phyloP scores from a whole-genome alignment of 1,140 invertebrate genomes.

The Mactra quadrangularis region DNA sequence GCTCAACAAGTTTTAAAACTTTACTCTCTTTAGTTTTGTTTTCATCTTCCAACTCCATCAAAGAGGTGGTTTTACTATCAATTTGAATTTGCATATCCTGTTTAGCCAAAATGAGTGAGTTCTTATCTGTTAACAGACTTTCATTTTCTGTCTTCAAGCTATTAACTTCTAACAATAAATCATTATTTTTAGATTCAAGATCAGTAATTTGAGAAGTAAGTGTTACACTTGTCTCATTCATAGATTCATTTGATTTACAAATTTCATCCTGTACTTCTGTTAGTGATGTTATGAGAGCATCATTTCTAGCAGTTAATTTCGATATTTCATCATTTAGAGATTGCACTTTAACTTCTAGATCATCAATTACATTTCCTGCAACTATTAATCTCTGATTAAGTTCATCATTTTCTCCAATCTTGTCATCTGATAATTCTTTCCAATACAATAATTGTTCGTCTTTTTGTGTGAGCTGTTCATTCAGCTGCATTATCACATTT shows the following conservation, averaged over 20 bases:
- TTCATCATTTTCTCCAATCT: slow-evolving; percentile 45
- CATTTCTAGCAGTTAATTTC: background rate
- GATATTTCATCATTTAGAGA: slow-evolving; percentile 8
- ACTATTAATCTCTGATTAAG: slow-evolving; percentile 25
- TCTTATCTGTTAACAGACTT: too few species aligned
- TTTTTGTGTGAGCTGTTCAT: background rate
- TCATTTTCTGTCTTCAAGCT: too few species aligned
- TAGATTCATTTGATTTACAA: background rate
- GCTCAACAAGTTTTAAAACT: too few species aligned
- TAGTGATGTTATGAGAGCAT: background rate
- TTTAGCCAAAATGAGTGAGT: too few species aligned
- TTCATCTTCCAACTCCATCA: too few species aligned
- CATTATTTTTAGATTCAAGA: too few species aligned
- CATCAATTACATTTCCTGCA: slow-evolving; percentile 44
- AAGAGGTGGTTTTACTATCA: too few species aligned
- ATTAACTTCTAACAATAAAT: too few species aligned
- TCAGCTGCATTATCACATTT: background rate
- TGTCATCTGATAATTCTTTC: slow-evolving; percentile 35
- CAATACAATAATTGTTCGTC: background rate
- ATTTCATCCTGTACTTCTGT: background rate
- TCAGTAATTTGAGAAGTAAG: too few species aligned
- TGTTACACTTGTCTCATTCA: background rate
- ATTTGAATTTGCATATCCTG: too few species aligned
- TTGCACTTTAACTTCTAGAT: slow-evolving; percentile 33
- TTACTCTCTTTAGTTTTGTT: too few species aligned